A percentile compares a stretch with the other conserved stretches of the same genome.
Conservation (phyloP, 2,888 invertebrate species). For the Mactromeris polynyma region DNA sequence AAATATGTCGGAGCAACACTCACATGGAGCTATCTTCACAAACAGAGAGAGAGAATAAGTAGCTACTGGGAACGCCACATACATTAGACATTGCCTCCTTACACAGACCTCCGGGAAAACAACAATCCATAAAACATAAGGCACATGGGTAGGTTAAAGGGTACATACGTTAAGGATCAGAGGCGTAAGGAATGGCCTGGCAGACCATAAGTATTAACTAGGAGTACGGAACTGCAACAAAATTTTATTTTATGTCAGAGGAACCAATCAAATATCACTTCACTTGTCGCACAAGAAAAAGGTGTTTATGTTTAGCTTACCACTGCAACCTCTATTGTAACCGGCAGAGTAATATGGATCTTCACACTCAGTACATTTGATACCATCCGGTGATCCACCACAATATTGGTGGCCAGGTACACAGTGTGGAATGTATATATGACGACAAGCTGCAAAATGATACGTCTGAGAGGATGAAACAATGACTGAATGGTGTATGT, state of each 20-base stretch:
- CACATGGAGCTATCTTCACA: too few relatives aligned
- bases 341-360: constrained; percentile 46
- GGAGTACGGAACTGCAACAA: neutral
- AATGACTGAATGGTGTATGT: neutral
- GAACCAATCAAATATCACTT: neutral
- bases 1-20: too few relatives aligned
- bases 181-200: too few relatives aligned
- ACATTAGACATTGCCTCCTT: too few relatives aligned
- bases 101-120: too few relatives aligned
- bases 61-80: too few relatives aligned
- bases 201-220: too few relatives aligned
- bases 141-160: too few relatives aligned
- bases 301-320: neutral
- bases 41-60: too few relatives aligned
- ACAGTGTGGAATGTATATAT: neutral
- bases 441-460: neutral
- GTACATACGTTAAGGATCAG: too few relatives aligned
- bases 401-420: constrained; percentile 24
- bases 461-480: neutral
- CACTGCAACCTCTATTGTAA: constrained; percentile 40
- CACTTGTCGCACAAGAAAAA: neutral
- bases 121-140: too few relatives aligned
- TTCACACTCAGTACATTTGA: constrained; percentile 47
- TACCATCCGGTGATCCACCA: constrained; percentile 46
- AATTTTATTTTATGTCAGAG: neutral